Evolutionary conservation across 2,113 vertebrate genomes (phyloP).

Genomic region (Thermophis baileyi): DNA sequence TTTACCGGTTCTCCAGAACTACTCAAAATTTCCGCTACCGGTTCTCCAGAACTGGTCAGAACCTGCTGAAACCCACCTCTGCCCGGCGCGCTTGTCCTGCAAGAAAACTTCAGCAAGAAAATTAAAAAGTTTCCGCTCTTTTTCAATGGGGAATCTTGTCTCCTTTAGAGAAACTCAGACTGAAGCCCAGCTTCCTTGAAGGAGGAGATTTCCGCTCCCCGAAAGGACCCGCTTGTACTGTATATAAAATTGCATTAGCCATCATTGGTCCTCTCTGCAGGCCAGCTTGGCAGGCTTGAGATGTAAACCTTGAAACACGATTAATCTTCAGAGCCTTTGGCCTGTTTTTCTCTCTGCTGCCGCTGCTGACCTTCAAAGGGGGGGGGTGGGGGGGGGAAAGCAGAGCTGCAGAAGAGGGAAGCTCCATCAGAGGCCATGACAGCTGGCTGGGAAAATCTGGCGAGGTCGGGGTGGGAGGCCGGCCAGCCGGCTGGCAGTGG

Average conservation of each 20-base stretch:
- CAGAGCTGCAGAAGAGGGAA: background rate
- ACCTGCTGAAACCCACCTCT: no score
- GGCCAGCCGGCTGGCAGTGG: background rate
- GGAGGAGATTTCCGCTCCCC: background rate
- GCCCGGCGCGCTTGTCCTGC: no score
- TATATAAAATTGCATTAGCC: constrained; percentile 37
- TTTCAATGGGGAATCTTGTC: constrained; percentile 1
- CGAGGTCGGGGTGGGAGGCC: background rate
- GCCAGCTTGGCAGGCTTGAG: constrained; percentile 32
- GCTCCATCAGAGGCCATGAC: background rate
- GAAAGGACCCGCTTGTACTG: constrained; percentile 39
- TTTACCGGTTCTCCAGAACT: no score
- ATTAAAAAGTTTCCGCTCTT: background rate
- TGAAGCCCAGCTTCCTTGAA: fast-evolving
- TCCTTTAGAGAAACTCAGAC: background rate
- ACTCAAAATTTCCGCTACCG: no score
- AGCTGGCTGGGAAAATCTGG: constrained; percentile 20
- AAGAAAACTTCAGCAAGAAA: background rate
- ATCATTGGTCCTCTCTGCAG: constrained; percentile 32
- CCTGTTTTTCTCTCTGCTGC: background rate
- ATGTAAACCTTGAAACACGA: constrained; percentile 39
- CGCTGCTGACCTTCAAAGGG: constrained; percentile 49
- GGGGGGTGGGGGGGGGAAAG: background rate
- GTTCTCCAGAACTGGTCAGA: no score
- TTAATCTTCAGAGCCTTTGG: constrained; percentile 40